Evolutionary conservation across 64 coral and sea anemone species (phyloP).

Genomic region (Porites lutea): DNA sequence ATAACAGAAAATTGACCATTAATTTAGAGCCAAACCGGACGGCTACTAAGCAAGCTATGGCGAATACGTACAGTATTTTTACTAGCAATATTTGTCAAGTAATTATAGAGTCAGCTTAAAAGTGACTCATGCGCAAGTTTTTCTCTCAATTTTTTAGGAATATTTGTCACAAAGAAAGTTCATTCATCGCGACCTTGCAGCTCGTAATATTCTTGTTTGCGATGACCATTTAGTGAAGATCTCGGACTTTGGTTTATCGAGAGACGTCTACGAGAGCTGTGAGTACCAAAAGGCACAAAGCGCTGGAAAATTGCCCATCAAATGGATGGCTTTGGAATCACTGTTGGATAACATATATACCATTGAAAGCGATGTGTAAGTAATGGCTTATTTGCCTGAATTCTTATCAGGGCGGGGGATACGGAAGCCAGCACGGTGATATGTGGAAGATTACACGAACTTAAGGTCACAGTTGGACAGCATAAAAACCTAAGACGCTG

Average conservation of each 20-base stretch:
- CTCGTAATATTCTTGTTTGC: conserved; percentile 89
- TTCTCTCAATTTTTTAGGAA: conserved; percentile 55
- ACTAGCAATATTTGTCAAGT: too few relatives aligned
- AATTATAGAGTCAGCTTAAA: too few relatives aligned
- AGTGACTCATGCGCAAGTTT: background rate
- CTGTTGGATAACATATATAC: conserved; percentile 85
- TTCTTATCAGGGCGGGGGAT: too few relatives aligned
- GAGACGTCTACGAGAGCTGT: conserved; percentile 89
- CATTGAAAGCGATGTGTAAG: conserved; percentile 85
- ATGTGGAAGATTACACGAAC: too few relatives aligned
- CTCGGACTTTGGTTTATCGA: conserved; percentile 88
- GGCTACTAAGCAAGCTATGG: too few relatives aligned
- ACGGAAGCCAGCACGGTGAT: too few relatives aligned
- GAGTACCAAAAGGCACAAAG: conserved; percentile 81
- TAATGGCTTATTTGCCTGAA: background rate
- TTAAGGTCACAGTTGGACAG: too few relatives aligned
- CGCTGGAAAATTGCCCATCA: conserved; percentile 78
- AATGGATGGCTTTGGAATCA: conserved; percentile 91
- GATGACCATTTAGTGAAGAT: conserved; percentile 89
- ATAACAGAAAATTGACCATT: too few relatives aligned
- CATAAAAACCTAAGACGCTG: too few relatives aligned
- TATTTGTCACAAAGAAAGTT: conserved; percentile 95
- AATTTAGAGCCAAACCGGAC: too few relatives aligned
- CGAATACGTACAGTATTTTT: too few relatives aligned
- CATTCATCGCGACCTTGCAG: conserved; percentile 86